Evolutionary conservation across 2,888 invertebrate species (phyloP).

Genomic region (Oasisia sp.): DNA sequence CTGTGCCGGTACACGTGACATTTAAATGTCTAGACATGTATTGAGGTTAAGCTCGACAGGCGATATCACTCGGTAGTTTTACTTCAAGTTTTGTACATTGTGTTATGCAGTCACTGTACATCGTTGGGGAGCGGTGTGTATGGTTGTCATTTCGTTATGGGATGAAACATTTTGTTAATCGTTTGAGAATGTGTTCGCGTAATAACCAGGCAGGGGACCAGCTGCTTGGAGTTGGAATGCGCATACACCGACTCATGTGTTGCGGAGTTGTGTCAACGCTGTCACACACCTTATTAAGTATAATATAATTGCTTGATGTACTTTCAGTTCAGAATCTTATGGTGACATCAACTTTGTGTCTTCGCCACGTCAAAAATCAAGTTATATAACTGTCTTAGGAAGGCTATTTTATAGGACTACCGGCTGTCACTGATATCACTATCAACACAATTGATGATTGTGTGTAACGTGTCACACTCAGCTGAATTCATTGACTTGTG

Average conservation of each 20-base stretch:
- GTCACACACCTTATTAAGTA: neutral
- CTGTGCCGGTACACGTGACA: neutral
- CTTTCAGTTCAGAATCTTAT: neutral
- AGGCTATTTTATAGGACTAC: neutral
- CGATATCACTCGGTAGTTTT: neutral
- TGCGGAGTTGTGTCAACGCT: neutral
- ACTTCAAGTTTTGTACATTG: neutral
- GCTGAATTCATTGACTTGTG: neutral
- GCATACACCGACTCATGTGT: neutral
- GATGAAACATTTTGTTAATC: neutral
- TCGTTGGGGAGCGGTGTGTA: neutral
- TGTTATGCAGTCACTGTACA: neutral
- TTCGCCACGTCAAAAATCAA: neutral
- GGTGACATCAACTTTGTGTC: neutral
- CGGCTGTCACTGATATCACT: neutral
- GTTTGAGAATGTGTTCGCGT: neutral
- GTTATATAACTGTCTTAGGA: neutral
- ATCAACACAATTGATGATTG: slow-evolving; percentile 13
- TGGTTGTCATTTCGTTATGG: neutral
- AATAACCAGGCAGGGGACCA: neutral
- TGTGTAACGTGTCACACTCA: neutral
- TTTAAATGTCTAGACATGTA: slow-evolving; percentile 9
- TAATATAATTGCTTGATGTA: neutral
- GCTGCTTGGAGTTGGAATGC: neutral
- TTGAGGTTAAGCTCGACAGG: neutral